Evolutionary conservation across 2,113 vertebrate species (phyloP).

Genomic region (Rhagologus leucostigma): DNA sequence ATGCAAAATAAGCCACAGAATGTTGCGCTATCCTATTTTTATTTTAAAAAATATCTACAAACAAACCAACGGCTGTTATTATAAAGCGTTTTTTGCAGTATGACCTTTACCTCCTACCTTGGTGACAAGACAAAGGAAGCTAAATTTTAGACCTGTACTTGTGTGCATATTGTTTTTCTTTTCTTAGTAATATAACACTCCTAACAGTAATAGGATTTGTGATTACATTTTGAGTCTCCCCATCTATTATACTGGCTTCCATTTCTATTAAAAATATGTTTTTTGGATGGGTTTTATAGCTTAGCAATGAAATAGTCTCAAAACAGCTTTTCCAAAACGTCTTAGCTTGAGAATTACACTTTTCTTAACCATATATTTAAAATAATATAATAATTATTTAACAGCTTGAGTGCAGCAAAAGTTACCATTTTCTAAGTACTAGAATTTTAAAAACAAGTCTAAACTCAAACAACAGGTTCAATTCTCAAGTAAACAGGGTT

Average conservation of each 20-base stretch:
- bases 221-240: neutral
- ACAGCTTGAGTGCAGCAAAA: neutral
- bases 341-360: neutral
- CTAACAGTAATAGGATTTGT: neutral
- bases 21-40: neutral
- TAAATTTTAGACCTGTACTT: neutral
- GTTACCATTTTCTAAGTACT: neutral
- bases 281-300: neutral
- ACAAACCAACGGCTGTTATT: neutral
- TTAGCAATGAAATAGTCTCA: neutral
- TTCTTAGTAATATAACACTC: neutral
- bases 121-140: neutral
- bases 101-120: neutral
- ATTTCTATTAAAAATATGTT: slow-evolving; percentile 4
- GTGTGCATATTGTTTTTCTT: neutral
- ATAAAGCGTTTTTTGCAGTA: neutral
- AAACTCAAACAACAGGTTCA: neutral
- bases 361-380: neutral
- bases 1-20: neutral
- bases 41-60: neutral
- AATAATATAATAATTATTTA: neutral
- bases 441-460: neutral
- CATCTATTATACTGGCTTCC: neutral
- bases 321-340: neutral
- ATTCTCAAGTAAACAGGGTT: neutral